Evolutionary conservation across 2,888 invertebrate species (phyloP), one percentile per base, ranked within the genome.

Genomic region (Patella ulyssiponensis): DNA sequence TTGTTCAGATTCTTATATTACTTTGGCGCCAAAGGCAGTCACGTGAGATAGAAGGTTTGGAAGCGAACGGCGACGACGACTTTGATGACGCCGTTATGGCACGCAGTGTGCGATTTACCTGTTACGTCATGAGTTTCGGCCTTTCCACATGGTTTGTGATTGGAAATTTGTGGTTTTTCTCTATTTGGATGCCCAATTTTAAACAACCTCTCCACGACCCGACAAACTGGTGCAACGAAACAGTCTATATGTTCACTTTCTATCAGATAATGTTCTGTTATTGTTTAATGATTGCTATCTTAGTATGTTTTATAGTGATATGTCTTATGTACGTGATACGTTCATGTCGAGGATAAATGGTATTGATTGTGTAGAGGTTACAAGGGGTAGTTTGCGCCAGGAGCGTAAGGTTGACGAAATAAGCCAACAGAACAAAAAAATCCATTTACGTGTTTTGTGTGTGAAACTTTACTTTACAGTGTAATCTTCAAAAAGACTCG

Each of bases 1-100:
- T 94, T 27, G 93, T 94, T 1, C 94, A 95, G 80, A 70, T 89
- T 64, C 74, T 85, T 53, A 81, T 88, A 12, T 94, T 95, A 90
- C 93, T 94, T 76, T 94, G 95, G 94, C 92, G 93, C 12, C 95
- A 95, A 91, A 93, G 95, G 4, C 93, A 94, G 73, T 93, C 93
- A 72, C 92, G 94, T 1, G 93, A 93, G 70, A 92, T 92, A 86
- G 92, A 92, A 80, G 84, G 86, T 74, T 87, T 87, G 51, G 81
- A 80, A 51, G 85, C 83, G 27, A 79, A 76, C 70, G 79, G 94
- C 84, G 96, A 95, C 44, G 95, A 95, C 92, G 94, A 94, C 89
- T 96, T 96, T 96, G 95, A 95, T n/a, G 92, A 95, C 69, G 93
- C 93, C 82, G 95, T 96, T 89, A 94, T 94, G 93, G 20, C 64